Evolutionary conservation across 2,113 vertebrate species (phyloP), one percentile per base, ranked within the genome.

Genomic region (Ploceus nigricollis): DNA sequence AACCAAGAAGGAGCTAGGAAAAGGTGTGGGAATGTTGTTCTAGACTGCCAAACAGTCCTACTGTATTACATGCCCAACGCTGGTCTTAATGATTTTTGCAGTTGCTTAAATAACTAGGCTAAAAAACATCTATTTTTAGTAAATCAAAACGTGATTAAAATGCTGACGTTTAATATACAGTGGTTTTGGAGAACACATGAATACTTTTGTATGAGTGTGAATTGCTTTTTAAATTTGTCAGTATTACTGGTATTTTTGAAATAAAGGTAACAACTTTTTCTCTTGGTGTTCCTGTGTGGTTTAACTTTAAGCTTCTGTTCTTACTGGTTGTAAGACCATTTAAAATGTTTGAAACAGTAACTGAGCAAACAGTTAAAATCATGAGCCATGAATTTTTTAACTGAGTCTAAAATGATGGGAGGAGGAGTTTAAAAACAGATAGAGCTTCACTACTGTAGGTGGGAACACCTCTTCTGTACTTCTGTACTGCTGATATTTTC

Each of bases 221-320:
- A 96, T 48, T 96, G 97, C 97, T 98, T 98, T 97, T 97, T 97
- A 98, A 97, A 97, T 98, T 95, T 98, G 97, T 98, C 98, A 98
- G 98, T 98, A 98, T 98, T 98, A 98, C 10, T 96, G 96, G 91
- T 98, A 97, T 98, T 98, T 97, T 98, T 98, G 97, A 97, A 98
- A 98, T 98, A 98, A 98, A 98, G 97, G 94, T 97, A 97, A 96
- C 94, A 97, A 97, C 96, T 97, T 96, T 97, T 98, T 97, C 93
- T 68, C 87, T 72, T 86, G 56, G 88, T 19, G 72, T 68, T 73
- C 81, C 51, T 60, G 47, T 44, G 61, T 81, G 39, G 17, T 37
- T 96, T 80, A 63, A 66, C n/a, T 80, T 90, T 2, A 50, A 3
- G 5, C 21, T 87, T 54, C 60, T 53, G 4, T 40, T 86, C n/a